These are phyloP conservation scores for Aphidoletes aphidimyza DNA, from an alignment of 2,888 invertebrate genomes.

Conservation along the genomic window DNA sequence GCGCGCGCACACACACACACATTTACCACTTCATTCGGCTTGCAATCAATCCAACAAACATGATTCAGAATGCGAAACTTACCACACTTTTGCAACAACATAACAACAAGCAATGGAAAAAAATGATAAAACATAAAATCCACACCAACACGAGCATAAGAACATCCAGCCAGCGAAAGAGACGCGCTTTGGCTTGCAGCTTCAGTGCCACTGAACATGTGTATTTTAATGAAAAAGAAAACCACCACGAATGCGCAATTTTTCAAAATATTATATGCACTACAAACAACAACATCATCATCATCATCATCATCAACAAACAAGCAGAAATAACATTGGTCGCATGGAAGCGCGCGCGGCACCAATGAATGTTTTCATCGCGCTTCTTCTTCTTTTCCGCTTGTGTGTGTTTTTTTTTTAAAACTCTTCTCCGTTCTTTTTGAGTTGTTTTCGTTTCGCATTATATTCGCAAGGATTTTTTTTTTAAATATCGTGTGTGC, in stretches of 20 bases:
- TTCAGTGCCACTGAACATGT: background rate
- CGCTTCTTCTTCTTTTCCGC: too few relatives aligned
- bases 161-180: background rate
- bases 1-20: conserved; percentile 15
- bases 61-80: background rate
- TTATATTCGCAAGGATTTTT: conserved; percentile 2
- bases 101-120: too few relatives aligned
- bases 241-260: conserved; percentile 10
- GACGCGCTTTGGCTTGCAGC: background rate
- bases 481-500: background rate
- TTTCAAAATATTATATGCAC: background rate
- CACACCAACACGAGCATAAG: background rate
- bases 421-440: too few relatives aligned
- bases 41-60: background rate
- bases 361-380: background rate
- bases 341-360: background rate
- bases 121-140: too few relatives aligned
- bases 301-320: too few relatives aligned
- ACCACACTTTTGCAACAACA: conserved; percentile 16
- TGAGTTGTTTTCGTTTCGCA: background rate
- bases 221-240: background rate
- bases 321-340: too few relatives aligned
- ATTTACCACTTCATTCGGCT: background rate
- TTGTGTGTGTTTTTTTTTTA: too few relatives aligned
- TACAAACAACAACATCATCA: background rate